phyloP scores from a whole-genome alignment of 1,140 invertebrate genomes.

The Proales similis region DNA sequence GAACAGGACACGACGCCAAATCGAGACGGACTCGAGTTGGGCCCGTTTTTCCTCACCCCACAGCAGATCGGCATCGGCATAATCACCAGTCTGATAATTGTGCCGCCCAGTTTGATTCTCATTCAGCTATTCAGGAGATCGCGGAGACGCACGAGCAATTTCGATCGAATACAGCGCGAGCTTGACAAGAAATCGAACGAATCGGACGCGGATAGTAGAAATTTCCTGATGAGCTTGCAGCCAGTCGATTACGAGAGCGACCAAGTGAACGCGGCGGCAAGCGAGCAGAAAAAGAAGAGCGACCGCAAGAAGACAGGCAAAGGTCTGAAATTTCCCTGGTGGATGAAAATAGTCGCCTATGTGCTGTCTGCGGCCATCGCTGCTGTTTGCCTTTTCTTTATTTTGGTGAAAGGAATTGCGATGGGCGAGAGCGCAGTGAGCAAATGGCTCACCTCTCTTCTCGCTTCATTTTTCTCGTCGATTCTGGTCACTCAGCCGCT shows the following conservation, averaged over 20 bases:
- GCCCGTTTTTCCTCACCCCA: slow-evolving; percentile 53
- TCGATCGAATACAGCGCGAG: background rate
- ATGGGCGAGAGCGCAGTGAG: slow-evolving; percentile 6
- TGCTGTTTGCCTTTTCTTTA: slow-evolving; percentile 1
- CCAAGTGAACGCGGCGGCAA: slow-evolving; percentile 35
- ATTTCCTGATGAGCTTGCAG: too few species aligned
- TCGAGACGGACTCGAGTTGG: slow-evolving; percentile 41
- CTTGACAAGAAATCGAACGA: background rate
- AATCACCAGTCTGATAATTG: background rate
- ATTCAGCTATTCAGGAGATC: slow-evolving; percentile 20
- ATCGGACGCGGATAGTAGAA: too few species aligned
- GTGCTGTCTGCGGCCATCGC: background rate
- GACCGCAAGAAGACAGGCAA: background rate
- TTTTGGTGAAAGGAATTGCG: slow-evolving; percentile 1
- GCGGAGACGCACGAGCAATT: background rate
- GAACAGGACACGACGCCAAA: slow-evolving; percentile 35
- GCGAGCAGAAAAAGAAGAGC: slow-evolving; percentile 20
- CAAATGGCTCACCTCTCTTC: slow-evolving; percentile 8
- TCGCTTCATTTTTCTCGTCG: background rate
- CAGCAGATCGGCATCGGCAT: slow-evolving; percentile 27
- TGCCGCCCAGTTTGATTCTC: background rate
- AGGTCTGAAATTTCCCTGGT: background rate
- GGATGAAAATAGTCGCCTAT: slow-evolving; percentile 7
- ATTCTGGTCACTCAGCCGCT: background rate
- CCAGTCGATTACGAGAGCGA: slow-evolving; percentile 43